Conservation (phyloP, 1,140 invertebrate genomes). For the Drosophila oshimai region DNA sequence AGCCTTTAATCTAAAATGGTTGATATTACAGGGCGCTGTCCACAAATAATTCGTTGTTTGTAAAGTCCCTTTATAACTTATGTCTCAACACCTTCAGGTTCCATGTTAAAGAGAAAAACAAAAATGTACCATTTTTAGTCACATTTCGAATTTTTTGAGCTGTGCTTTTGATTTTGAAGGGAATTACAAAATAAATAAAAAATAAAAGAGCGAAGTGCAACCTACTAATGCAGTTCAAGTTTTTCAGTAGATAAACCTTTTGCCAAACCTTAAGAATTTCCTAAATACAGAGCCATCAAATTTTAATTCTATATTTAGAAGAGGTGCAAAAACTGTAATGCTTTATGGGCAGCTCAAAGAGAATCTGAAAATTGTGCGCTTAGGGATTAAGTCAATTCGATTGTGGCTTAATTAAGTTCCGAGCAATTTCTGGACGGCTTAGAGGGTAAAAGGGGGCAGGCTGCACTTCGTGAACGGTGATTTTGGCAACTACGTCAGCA, state of each 20-base stretch:
- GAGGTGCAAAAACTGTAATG: background rate
- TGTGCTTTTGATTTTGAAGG: no score
- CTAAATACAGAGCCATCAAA: background rate
- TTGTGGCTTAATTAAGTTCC: background rate
- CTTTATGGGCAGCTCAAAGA: background rate
- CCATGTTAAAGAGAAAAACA: no score
- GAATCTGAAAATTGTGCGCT: background rate
- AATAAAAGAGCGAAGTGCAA: no score
- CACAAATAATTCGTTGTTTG: no score
- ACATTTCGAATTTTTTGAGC: no score
- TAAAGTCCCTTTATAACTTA: no score
- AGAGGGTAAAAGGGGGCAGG: background rate
- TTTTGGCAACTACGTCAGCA: constrained; percentile 45
- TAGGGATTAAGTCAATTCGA: constrained; percentile 13
- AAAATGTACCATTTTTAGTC: no score
- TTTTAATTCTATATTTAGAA: background rate
- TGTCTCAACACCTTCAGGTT: no score
- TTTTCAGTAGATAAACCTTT: no score
- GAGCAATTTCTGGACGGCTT: background rate
- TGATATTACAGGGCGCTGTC: no score
- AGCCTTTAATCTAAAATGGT: background rate
- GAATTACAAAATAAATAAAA: no score
- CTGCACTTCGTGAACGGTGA: background rate
- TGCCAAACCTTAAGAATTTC: background rate
- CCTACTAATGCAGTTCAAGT: no score